Conservation (phyloP, 2,113 vertebrate species). For the Terrapene triunguis region DNA sequence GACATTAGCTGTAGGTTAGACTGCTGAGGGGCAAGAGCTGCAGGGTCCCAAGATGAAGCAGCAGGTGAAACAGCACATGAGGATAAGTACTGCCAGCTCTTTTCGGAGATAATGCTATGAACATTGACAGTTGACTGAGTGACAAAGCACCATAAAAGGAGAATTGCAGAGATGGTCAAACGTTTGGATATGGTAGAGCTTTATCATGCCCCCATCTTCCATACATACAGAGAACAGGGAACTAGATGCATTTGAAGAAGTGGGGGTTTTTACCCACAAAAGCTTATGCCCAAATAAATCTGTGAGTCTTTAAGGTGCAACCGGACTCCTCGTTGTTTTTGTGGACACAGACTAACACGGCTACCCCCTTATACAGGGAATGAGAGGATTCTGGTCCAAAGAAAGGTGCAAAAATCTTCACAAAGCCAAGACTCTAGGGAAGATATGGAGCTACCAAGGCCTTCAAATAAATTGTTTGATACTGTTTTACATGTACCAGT, state of each 20-base stretch:
- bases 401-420: background rate
- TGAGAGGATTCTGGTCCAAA: background rate
- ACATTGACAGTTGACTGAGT: background rate
- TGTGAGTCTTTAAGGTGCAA: too few species aligned
- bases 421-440: accelerated
- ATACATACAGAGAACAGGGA: background rate
- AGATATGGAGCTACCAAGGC: accelerated
- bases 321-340: too few species aligned
- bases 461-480: background rate
- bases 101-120: background rate
- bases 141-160: background rate
- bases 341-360: too few species aligned
- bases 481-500: background rate
- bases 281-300: too few species aligned
- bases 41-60: accelerated
- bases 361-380: background rate
- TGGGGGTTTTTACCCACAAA: too few species aligned
- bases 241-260: background rate
- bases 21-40: background rate
- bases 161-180: background rate
- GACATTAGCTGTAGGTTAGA: background rate
- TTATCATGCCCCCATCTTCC: background rate
- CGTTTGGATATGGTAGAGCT: background rate
- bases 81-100: background rate
- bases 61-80: background rate